Base-by-base conservation (phyloP, 1,140 invertebrate genomes). In the Reticulitermes speratus region DNA sequence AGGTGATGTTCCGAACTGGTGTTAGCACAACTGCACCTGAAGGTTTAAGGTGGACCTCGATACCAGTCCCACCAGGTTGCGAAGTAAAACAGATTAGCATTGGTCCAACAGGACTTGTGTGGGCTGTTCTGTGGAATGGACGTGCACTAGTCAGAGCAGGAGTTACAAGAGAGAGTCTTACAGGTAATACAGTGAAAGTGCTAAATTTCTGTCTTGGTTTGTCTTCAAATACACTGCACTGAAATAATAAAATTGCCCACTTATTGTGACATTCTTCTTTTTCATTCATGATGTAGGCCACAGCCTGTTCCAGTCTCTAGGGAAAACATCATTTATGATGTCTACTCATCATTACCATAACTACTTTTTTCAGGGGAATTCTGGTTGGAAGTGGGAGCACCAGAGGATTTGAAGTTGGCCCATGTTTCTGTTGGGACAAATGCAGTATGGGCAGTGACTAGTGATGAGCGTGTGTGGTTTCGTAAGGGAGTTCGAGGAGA, bases 401-500 rank as follows among this genome's bases (percentile, higher is more conserved):
- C 96, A 0, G 92, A 94, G 82, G 92, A 93, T 89, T 93, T 94
- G 83, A 94, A 94, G 90, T 92, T 98, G 21, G 90, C 93, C 65
- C 95, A 97, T 90, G 91, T 98, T 11, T 95, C 96, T 86, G 96
- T 98, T 32, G 97, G 97, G 9, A 93, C 93, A n/a, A 94, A 96
- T 92, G 92, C 95, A 8, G 96, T 98, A 14, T 98, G 97, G 97
- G 96, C 95, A 87, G 91, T 98, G 14, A 96, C 95, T 83, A 95
- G 96, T 89, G 95, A 97, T 89, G 94, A 95, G 86, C 94, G 94
- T 89, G 96, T 97, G n/a, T 98, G 97, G 97, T 98, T 97, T 90
- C 93, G 97, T 88, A 95, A 97, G 91, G 97, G 97, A 44, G 94
- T 98, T 44, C 94, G 95, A 90, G 94, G 95, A 11, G 94, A 94